Evolutionary conservation across 2,888 invertebrate species (phyloP), one percentile per base, ranked within the genome.

Genomic region (Tiliacea aurago): DNA sequence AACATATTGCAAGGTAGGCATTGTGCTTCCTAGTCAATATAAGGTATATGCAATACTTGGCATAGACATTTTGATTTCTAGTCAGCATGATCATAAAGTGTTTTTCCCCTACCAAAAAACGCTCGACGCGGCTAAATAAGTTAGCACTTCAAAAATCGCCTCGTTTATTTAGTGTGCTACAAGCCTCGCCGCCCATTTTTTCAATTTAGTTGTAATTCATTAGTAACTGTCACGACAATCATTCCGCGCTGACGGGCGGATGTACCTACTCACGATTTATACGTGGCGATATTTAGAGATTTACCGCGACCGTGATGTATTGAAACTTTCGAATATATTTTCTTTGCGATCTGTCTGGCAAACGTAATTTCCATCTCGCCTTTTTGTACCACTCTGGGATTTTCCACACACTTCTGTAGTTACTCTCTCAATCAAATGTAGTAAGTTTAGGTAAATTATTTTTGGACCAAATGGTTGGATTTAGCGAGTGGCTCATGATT

Each of bases 211-310:
- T 81, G 77, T 81, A 66, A 84, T 86, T 85, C 85, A 86, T 88
- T 87, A 85, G 79, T 79, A 41, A n/a, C 20, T 84, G 89, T 86
- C 87, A 83, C 68, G 81, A 86, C 81, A 84, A 84, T 84, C 71
- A 81, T 83, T 84, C 64, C 68, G 45, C 69, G 70, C 71, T 85
- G 86, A 86, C 86, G 79, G 80, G 78, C 80, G 71, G 75, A 78
- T 75, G 62, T 28, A 28, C 28, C 28, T 79, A 59, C 51, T 11
- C 13, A 66, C 69, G n/a, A 74, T 70, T 84, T 83, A 81, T 86
- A 63, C 73, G 37, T 72, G 56, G 55, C 20, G 68, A 77, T 80
- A 76, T 85, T 86, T 83, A 80, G 56, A 69, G 41, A 62, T 33
- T 71, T 33, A 23, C 0, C 41, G 77, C 64, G 64, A 20, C 47